Evolutionary conservation across 1,140 invertebrate species (phyloP).

Genomic region (Rhopalosiphum padi): DNA sequence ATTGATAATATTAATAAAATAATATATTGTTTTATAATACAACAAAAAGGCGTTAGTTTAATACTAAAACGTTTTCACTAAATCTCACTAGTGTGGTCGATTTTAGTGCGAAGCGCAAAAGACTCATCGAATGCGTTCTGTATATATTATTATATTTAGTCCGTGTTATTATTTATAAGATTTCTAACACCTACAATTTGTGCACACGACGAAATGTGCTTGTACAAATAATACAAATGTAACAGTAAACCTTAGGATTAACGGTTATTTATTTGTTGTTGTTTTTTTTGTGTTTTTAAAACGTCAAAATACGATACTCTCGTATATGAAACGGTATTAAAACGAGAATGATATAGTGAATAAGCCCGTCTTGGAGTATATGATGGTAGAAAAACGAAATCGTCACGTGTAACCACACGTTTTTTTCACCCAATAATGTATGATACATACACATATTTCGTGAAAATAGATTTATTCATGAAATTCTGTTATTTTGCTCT

Average conservation of each 20-base stretch:
- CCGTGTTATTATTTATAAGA: neutral
- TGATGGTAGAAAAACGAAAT: neutral
- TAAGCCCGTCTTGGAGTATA: neutral
- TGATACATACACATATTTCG: neutral
- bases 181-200: neutral
- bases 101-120: neutral
- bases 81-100: neutral
- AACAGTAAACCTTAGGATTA: conserved; percentile 27
- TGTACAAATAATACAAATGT: conserved; percentile 24
- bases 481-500: neutral
- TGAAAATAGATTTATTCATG: neutral
- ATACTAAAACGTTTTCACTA: neutral
- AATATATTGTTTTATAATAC: neutral
- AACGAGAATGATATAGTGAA: neutral
- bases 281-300: neutral
- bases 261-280: neutral
- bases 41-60: neutral
- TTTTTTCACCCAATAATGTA: neutral
- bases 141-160: neutral
- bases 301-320: conserved; percentile 19
- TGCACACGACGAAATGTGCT: neutral
- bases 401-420: neutral
- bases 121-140: neutral
- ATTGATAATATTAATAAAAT: no score
- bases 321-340: neutral